Percentiles rank a stretch among this genome's conserved stretches.
Conservation (phyloP, 2,888 invertebrate species). For the Acanthoscelides obtectus region DNA sequence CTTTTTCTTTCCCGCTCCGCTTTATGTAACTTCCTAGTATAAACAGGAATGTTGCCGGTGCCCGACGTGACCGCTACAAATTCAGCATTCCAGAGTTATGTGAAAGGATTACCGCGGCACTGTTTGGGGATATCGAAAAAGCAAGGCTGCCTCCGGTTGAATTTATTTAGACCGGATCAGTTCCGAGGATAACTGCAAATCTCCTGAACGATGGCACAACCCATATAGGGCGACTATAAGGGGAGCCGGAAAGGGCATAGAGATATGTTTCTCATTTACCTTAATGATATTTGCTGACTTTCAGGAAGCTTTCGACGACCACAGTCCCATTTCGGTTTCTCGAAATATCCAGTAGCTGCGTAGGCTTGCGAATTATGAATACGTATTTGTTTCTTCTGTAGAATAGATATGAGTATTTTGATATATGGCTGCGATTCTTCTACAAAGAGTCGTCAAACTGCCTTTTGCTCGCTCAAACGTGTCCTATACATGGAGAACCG, state of each 20-base stretch:
- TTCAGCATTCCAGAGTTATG: neutral
- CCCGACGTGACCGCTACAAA: neutral
- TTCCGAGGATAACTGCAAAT: neutral
- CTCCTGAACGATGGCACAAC: neutral
- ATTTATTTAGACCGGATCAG: neutral
- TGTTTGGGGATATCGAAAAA: neutral
- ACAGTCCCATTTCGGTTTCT: neutral
- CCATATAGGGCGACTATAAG: neutral
- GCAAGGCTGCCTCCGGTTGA: neutral
- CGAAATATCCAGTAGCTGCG: neutral
- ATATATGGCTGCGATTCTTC: too few species aligned
- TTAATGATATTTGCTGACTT: neutral
- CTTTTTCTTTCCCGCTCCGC: neutral
- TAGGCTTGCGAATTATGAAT: too few species aligned
- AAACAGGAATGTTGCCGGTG: neutral
- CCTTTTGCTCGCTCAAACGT: too few species aligned
- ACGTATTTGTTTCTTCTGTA: too few species aligned
- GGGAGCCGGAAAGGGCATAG: neutral
- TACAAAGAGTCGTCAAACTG: too few species aligned
- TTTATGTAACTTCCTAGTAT: neutral
- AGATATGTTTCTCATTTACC: neutral
- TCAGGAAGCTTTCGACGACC: neutral
- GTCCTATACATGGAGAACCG: too few species aligned
- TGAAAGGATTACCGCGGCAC: neutral
- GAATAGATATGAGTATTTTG: too few species aligned